phyloP scores from a whole-genome alignment of 1,140 invertebrate species.

The Euschistus heros region DNA sequence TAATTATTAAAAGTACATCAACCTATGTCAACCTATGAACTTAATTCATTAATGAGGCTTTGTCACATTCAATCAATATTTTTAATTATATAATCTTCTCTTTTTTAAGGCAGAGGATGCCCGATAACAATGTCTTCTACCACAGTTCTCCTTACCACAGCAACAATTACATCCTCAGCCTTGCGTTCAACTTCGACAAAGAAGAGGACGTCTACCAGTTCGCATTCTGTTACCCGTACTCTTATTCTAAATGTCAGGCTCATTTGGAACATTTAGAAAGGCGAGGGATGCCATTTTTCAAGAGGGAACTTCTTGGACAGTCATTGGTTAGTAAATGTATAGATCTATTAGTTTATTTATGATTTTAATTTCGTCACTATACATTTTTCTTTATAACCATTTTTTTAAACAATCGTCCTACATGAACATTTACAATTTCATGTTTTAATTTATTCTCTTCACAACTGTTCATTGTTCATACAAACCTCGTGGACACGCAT shows the following conservation, averaged over 20 bases:
- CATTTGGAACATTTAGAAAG: conserved; percentile 69
- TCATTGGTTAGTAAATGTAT: conserved; percentile 55
- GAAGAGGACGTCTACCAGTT: conserved; percentile 91
- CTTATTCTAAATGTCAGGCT: conserved; percentile 78
- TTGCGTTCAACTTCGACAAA: conserved; percentile 87
- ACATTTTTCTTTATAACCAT: not conserved
- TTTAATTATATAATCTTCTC: not conserved
- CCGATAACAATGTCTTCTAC: conserved; percentile 82
- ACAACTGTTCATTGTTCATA: not conserved
- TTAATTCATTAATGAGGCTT: no score
- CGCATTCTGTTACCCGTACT: conserved; percentile 84
- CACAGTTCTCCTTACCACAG: conserved; percentile 82
- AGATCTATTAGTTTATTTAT: no score
- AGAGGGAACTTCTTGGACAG: conserved; percentile 55
- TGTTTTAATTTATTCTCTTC: no score
- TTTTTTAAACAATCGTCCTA: not conserved
- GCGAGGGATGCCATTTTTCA: conserved; percentile 47
- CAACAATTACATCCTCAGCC: conserved; percentile 85
- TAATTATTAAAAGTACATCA: no score
- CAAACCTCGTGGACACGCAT: not conserved
- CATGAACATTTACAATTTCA: not conserved
- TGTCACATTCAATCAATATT: no score
- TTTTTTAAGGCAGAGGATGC: conserved; percentile 61
- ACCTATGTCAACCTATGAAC: no score
- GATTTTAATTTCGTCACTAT: no score